phyloP scores from a whole-genome alignment of 2,797 vertebrate genomes.

The Poliocrania exsul region DNA sequence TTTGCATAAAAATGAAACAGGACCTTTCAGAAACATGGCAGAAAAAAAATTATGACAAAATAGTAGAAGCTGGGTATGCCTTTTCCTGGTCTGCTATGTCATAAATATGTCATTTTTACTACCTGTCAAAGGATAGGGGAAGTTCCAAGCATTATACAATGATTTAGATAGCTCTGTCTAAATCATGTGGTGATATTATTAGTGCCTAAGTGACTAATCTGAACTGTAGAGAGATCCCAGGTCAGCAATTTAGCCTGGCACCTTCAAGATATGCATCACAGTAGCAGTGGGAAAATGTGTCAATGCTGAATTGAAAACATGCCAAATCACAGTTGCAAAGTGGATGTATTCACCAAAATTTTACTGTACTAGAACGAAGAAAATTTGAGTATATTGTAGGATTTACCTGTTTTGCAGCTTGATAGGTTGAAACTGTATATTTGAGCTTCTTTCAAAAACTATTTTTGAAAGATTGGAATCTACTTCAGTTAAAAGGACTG shows the following conservation, averaged over 20 bases:
- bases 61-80: not conserved
- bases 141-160: not conserved
- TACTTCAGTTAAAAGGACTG: not conserved
- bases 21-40: not conserved
- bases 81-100: not conserved
- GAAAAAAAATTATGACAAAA: not conserved
- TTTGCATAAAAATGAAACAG: not conserved
- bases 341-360: not conserved
- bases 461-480: not conserved
- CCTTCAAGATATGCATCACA: not conserved
- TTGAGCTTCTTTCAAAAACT: not conserved
- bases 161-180: not conserved
- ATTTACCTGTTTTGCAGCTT: not conserved
- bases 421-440: not conserved
- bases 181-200: not conserved
- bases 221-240: not conserved
- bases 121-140: not conserved
- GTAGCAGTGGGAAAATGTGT: not conserved
- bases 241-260: not conserved
- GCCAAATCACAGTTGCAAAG: not conserved
- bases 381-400: not conserved
- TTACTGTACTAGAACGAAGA: not conserved
- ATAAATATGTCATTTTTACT: not conserved
- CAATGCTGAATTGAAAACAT: fast-evolving
- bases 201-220: not conserved